phyloP scores from a whole-genome alignment of 2,888 invertebrate genomes.

The Synergus laeviventris region DNA sequence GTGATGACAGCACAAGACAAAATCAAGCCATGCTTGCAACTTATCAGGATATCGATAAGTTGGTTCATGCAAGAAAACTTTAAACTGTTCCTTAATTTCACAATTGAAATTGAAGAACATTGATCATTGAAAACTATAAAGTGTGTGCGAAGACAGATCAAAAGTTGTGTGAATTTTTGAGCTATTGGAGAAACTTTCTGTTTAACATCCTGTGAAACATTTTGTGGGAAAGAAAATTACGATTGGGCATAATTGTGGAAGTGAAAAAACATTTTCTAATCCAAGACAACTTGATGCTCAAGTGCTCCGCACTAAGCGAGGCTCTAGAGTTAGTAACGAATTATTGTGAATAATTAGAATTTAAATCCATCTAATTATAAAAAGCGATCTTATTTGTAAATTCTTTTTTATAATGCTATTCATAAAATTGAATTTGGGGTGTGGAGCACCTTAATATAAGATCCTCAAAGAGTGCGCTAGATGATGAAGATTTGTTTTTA shows the following conservation, averaged over 20 bases:
- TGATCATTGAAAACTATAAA: neutral
- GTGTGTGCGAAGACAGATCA: neutral
- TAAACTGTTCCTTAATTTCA: conserved; percentile 45
- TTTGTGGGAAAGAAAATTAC: neutral
- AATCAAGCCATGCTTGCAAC: conserved; percentile 91
- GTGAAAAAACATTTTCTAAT: neutral
- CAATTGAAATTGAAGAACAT: neutral
- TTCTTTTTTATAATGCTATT: neutral
- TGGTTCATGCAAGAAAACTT: conserved; percentile 87
- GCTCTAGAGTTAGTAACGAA: neutral
- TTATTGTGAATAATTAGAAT: conserved; percentile 5
- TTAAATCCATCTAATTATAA: neutral
- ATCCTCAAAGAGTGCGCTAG: neutral
- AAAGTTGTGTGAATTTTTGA: neutral
- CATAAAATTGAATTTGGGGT: neutral
- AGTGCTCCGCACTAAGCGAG: neutral
- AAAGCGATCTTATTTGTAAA: neutral
- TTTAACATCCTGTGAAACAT: conserved; percentile 5
- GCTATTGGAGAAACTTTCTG: neutral
- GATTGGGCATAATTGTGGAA: neutral
- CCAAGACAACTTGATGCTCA: neutral
- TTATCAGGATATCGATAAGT: conserved; percentile 91
- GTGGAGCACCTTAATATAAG: conserved; percentile 19
- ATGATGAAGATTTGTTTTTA: neutral
- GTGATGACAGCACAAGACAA: conserved; percentile 78